Conservation (phyloP, 92 coral and sea anemone genomes). For the Palythoa caribaeorum region DNA sequence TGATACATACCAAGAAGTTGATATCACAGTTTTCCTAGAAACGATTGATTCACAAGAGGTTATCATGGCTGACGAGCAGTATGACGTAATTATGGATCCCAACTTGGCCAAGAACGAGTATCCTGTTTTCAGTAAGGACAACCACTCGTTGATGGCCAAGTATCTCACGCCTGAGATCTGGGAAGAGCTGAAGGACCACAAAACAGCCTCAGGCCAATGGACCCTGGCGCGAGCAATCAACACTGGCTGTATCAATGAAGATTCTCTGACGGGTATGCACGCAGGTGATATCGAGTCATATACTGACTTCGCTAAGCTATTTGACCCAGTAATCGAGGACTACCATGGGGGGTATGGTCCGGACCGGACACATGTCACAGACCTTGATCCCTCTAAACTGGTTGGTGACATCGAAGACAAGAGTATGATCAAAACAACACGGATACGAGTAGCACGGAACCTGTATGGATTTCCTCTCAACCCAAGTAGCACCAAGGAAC, state of each 20-base stretch:
- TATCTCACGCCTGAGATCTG: slow-evolving; percentile 48
- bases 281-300: slow-evolving; percentile 78
- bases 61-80: background rate
- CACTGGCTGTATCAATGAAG: slow-evolving; percentile 52
- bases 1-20: no score
- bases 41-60: no score
- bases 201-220: slow-evolving; percentile 35
- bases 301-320: slow-evolving; percentile 65
- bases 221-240: slow-evolving; percentile 77
- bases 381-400: slow-evolving; percentile 63
- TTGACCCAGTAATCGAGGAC: slow-evolving; percentile 67
- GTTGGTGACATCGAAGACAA: slow-evolving; percentile 56
- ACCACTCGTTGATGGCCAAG: slow-evolving; percentile 40
- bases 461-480: slow-evolving; percentile 63
- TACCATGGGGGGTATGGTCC: slow-evolving; percentile 71
- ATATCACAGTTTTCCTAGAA: no score
- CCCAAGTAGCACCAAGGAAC: slow-evolving; percentile 74
- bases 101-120: slow-evolving; percentile 69
- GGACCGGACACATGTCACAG: slow-evolving; percentile 62
- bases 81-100: slow-evolving; percentile 67
- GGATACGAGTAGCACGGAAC: slow-evolving; percentile 77
- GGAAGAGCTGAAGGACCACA: no score
- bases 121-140: slow-evolving; percentile 51
- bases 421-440: slow-evolving; percentile 67
- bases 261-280: slow-evolving; percentile 69